Conservation (phyloP, 2,888 invertebrate species). For the Tuberolachnus salignus region DNA sequence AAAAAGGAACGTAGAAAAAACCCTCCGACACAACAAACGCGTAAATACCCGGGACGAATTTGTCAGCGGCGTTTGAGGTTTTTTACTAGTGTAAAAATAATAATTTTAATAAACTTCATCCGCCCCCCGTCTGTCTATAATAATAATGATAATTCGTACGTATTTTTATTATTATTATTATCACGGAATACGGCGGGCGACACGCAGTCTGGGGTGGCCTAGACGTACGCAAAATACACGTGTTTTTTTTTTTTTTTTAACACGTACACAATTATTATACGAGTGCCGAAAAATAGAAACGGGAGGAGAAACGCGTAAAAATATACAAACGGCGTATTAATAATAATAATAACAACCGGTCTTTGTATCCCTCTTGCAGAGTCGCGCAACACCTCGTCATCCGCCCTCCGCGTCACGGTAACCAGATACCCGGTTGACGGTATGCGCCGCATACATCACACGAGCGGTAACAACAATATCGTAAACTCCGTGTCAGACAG, state of each 20-base stretch:
- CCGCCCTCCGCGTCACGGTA: conserved; percentile 7
- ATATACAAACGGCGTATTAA: neutral
- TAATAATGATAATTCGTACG: conserved; percentile 6
- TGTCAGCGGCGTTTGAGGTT: conserved; percentile 18
- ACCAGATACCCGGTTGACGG: conserved; percentile 51
- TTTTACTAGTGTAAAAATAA: neutral
- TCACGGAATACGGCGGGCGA: conserved; percentile 18
- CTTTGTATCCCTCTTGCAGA: neutral
- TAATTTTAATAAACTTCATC: neutral
- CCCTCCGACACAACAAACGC: neutral
- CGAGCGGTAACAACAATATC: conserved; percentile 44
- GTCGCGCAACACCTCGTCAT: conserved; percentile 5
- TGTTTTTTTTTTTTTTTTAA: conserved; percentile 20
- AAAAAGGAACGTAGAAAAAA: conserved; percentile 5
- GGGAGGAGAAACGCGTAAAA: no score
- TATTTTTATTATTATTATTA: no score
- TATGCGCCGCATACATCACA: neutral
- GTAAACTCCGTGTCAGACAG: conserved; percentile 54
- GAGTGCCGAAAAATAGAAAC: neutral
- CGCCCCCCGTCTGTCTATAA: neutral
- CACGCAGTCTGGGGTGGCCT: conserved; percentile 40
- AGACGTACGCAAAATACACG: conserved; percentile 22
- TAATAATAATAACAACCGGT: conserved; percentile 44
- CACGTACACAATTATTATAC: neutral
- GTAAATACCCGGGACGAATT: conserved; percentile 38